Conservation (phyloP, 2,113 vertebrate genomes). For the Myotis yumanensis region DNA sequence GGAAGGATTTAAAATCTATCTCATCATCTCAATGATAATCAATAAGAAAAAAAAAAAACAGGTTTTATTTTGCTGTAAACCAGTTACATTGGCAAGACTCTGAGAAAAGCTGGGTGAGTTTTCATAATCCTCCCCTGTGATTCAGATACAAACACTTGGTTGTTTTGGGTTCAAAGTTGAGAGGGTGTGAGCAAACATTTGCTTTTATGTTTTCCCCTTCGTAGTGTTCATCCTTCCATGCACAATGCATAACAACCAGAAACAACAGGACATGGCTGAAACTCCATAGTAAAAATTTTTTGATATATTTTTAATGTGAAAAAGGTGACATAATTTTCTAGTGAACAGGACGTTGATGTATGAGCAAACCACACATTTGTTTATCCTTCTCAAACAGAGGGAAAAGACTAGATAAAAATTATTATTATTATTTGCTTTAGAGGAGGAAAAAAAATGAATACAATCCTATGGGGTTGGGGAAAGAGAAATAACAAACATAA, state of each 20-base stretch:
- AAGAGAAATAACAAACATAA: too few relatives aligned
- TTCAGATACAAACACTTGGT: constrained; percentile 45
- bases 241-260: neutral
- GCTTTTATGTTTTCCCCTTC: constrained; percentile 23
- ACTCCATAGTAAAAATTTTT: neutral
- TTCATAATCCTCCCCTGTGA: constrained; percentile 12
- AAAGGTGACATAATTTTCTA: constrained; percentile 15
- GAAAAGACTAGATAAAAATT: constrained; percentile 9
- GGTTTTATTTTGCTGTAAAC: neutral
- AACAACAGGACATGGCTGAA: neutral
- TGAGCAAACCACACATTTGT: neutral
- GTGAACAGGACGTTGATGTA: neutral
- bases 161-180: constrained; percentile 28
- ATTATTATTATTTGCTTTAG: neutral
- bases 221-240: neutral
- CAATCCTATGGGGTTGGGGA: neutral
- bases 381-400: constrained; percentile 37
- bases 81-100: neutral
- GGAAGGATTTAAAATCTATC: constrained; percentile 1
- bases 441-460: constrained; percentile 21
- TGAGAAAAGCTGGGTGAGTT: neutral
- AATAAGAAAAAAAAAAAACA: neutral
- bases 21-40: neutral
- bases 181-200: neutral
- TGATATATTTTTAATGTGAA: constrained; percentile 22